phyloP scores from a whole-genome alignment of 2,113 vertebrate genomes.

The Mionectes macconnelli region DNA sequence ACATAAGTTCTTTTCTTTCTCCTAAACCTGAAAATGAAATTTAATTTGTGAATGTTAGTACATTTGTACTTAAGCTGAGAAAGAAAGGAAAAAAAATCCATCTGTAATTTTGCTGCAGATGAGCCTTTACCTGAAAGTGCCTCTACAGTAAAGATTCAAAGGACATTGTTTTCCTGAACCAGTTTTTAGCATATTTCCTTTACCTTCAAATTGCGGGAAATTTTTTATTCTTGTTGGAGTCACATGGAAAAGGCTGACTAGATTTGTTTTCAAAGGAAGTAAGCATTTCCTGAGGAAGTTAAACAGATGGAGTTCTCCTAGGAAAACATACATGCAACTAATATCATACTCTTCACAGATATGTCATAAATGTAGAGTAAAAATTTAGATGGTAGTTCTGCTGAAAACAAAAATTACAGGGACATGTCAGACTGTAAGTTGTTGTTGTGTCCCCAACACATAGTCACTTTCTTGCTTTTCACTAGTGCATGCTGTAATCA shows the following conservation, averaged over 20 bases:
- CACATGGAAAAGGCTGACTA: background rate
- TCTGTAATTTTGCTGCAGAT: background rate
- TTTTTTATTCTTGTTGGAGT: background rate
- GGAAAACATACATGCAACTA: conserved; percentile 5
- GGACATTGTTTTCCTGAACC: background rate
- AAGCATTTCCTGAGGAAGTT: conserved; percentile 63
- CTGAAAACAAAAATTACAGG: background rate
- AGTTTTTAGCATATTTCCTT: background rate
- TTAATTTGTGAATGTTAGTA: background rate
- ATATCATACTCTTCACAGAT: background rate
- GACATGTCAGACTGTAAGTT: background rate
- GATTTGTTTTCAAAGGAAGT: conserved; percentile 49
- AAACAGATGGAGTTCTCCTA: background rate
- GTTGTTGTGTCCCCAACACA: background rate
- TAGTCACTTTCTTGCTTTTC: background rate
- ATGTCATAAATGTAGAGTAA: background rate
- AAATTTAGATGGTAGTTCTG: background rate
- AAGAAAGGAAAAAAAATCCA: background rate
- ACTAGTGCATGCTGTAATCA: fast-evolving
- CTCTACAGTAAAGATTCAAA: background rate
- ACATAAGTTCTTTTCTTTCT: background rate
- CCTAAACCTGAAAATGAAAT: background rate
- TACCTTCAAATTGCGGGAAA: background rate
- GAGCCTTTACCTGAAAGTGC: background rate
- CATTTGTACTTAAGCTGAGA: background rate